phyloP scores from a whole-genome alignment of 2,888 invertebrate genomes.

The Cecidostiba fungosa region DNA sequence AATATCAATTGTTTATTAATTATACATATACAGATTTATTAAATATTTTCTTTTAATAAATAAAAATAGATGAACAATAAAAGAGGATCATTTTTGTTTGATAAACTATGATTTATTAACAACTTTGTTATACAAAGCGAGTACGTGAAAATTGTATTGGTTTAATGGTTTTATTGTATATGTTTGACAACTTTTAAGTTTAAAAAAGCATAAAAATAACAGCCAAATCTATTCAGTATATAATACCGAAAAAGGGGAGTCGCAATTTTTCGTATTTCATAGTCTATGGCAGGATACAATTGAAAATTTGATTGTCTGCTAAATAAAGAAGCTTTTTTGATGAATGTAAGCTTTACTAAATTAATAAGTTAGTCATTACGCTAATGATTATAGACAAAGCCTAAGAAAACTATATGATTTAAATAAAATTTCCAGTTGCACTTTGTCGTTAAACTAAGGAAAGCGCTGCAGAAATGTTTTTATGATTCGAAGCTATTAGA shows the following conservation, averaged over 20 bases:
- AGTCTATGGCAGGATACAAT: neutral
- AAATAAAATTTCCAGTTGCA: neutral
- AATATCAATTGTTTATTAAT: conserved; percentile 35
- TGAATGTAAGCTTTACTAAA: no score
- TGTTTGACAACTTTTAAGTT: neutral
- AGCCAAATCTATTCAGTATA: conserved; percentile 20
- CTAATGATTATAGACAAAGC: neutral
- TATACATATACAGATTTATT: conserved; percentile 26
- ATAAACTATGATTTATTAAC: neutral
- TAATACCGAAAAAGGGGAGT: conserved; percentile 29
- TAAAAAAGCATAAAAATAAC: conserved; percentile 21
- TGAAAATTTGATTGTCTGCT: neutral
- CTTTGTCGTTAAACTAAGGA: neutral
- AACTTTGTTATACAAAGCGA: conserved; percentile 15
- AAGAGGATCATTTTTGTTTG: neutral
- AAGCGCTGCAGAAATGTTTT: conserved; percentile 1
- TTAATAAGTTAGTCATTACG: neutral
- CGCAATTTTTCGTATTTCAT: conserved; percentile 40
- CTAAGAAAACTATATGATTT: neutral
- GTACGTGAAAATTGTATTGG: neutral
- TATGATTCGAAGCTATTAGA: conserved; percentile 43
- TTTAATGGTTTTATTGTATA: neutral
- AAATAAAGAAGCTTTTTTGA: neutral
- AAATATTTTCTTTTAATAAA: conserved; percentile 14
- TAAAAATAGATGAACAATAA: conserved; percentile 4